A percentile compares a stretch with the other conserved stretches of the same genome.
These are phyloP conservation scores for Hylaeus anthracinus DNA, from an alignment of 1,140 invertebrate species.

Conservation along the genomic window DNA sequence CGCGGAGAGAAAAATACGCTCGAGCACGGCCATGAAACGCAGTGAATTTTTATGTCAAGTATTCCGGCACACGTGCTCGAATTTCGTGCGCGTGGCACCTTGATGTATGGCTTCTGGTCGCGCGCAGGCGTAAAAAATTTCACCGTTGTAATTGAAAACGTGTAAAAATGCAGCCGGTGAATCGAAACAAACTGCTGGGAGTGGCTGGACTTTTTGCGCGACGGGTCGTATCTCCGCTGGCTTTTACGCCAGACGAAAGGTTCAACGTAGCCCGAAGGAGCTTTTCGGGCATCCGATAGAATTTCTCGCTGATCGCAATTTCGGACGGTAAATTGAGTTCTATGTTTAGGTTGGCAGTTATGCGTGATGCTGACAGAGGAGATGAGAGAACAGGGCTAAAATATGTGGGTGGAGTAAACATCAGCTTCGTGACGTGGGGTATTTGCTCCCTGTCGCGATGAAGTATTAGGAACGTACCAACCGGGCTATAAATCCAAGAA, in stretches of 20 bases:
- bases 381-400: not conserved
- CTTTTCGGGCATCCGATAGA: not conserved
- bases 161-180: conserved; percentile 25
- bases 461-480: not conserved
- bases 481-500: too few relatives aligned
- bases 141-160: conserved; percentile 48
- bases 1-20: conserved; percentile 53
- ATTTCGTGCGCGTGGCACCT: conserved; percentile 48
- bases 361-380: not conserved
- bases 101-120: conserved; percentile 25
- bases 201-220: not conserved
- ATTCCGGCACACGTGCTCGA: conserved; percentile 43
- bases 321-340: conserved; percentile 27
- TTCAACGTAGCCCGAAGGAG: not conserved
- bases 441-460: not conserved
- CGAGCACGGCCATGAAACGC: conserved; percentile 37
- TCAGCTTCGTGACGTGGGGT: not conserved
- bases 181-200: not conserved
- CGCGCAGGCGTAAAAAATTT: conserved; percentile 28
- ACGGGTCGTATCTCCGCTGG: not conserved
- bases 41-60: conserved; percentile 52
- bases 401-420: not conserved
- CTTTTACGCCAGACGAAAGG: not conserved
- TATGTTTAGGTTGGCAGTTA: conserved; percentile 18
- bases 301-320: not conserved